Base-by-base conservation (phyloP, 2,888 invertebrate genomes). In the Rapana venosa region DNA sequence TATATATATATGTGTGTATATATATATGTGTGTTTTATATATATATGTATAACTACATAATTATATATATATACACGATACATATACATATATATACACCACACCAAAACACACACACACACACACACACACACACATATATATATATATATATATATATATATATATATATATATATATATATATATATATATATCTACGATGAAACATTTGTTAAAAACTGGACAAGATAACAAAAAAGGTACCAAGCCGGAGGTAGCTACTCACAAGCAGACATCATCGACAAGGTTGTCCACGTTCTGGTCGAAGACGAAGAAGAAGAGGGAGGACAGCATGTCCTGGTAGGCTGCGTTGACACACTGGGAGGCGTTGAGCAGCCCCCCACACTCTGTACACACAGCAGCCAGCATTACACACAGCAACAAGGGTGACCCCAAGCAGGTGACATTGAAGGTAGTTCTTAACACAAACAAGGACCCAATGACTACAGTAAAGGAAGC, bases 301-400 rank as follows among this genome's bases (percentile, higher is more conserved):
- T 66, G 86, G 15, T 87, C 66, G 26, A 87, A 87, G 86, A 87
- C 66, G 86, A 87, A 87, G 86, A 32, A 66, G 86, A 87, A 66
- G 86, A 87, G 66, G n/a, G 86, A 66, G 66, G 61, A 66, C 22
- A 66, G 17, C 56, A 87, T 30, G 30, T 87, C 86, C 13, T 35
- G 66, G 22, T 58, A 32, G 17, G 86, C 86, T 4, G 5, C 0
- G 5, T 36, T 70, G 22, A 87, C 35, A 26, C 86, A 87, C 36
- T 70, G 66, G 17, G 84, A 22, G 2, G 84, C 84, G n/a, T 8
- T 22, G 1, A 36, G 30, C 30, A 26, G 4, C 8, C 58, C 58
- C 58, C 22, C n/a, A 56, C 56, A 56, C 58, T 6, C 84, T n/a
- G 35, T 8, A 5, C 4, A 47, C 47, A 47, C 2, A 47, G 47